These are phyloP conservation scores for Agriotes lineatus DNA, from an alignment of 2,888 invertebrate species.

Conservation along the genomic window DNA sequence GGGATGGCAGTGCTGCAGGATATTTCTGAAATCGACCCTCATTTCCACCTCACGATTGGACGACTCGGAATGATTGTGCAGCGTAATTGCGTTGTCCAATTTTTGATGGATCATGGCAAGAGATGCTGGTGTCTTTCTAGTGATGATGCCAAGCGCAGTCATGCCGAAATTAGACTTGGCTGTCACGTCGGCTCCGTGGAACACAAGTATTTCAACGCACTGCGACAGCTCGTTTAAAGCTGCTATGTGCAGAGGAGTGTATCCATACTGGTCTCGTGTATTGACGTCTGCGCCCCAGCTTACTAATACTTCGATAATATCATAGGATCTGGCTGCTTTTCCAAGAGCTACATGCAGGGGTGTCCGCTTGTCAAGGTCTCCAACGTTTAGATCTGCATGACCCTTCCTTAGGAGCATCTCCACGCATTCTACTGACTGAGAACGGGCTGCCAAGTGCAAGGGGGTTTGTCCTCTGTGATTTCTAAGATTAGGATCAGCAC, in stretches of 20 bases:
- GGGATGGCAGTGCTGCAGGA: conserved; percentile 85
- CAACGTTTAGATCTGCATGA: conserved; percentile 82
- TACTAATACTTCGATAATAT: conserved; percentile 82
- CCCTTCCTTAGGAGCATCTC: conserved; percentile 81
- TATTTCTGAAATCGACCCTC: conserved; percentile 84
- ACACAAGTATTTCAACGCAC: conserved; percentile 87
- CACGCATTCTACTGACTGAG: conserved; percentile 85
- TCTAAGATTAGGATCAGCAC: conserved; percentile 80
- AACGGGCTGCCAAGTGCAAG: conserved; percentile 85
- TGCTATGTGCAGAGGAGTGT: conserved; percentile 87
- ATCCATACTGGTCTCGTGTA: conserved; percentile 86
- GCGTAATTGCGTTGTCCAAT: conserved; percentile 82
- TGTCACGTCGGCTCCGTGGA: conserved; percentile 91
- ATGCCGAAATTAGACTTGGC: conserved; percentile 89
- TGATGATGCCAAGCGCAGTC: conserved; percentile 86
- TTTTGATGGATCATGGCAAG: conserved; percentile 86
- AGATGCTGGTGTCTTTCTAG: conserved; percentile 88
- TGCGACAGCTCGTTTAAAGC: conserved; percentile 87
- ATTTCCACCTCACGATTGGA: conserved; percentile 85
- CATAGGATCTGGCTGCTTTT: conserved; percentile 83
- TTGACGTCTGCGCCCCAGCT: conserved; percentile 87
- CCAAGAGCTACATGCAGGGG: conserved; percentile 87
- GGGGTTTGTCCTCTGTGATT: conserved; percentile 88
- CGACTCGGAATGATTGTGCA: conserved; percentile 82
- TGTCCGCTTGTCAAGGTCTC: conserved; percentile 85